Conservation (phyloP, 2,888 invertebrate species). For the Cephus rjabovi region DNA sequence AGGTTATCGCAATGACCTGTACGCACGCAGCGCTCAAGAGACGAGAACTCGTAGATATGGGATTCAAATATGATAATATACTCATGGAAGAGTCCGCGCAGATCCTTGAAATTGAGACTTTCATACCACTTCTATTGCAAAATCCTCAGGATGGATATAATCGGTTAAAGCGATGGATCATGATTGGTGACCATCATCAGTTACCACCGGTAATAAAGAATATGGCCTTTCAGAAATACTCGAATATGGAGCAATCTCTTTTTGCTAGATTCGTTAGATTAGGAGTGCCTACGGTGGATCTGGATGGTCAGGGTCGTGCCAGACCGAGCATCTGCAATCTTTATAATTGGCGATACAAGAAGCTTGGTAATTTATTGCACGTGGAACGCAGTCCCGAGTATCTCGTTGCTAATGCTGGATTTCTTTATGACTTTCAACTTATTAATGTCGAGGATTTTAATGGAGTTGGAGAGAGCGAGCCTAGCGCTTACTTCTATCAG, state of each 20-base stretch:
- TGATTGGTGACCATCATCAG: constrained; percentile 99
- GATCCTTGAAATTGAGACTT: constrained; percentile 99
- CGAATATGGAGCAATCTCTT: constrained; percentile 99
- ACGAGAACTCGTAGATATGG: constrained; percentile 94
- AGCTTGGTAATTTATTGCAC: constrained; percentile 93
- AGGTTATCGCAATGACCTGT: constrained; percentile 99
- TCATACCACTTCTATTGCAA: constrained; percentile 97
- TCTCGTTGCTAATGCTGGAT: constrained; percentile 90
- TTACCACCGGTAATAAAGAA: constrained; percentile 99
- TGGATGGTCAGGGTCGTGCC: constrained; percentile 98
- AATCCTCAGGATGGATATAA: constrained; percentile 97
- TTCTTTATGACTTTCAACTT: constrained; percentile 92
- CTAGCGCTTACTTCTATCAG: constrained; percentile 98
- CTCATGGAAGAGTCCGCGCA: constrained; percentile 99
- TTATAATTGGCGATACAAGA: constrained; percentile 97
- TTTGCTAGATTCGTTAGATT: constrained; percentile 96
- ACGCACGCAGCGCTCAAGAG: constrained; percentile 98
- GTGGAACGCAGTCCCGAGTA: constrained; percentile 88
- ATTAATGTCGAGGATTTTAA: constrained; percentile 97
- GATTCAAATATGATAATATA: constrained; percentile 98
- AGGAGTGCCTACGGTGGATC: constrained; percentile 96
- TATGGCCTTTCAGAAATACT: constrained; percentile 99
- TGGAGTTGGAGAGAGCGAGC: constrained; percentile 96
- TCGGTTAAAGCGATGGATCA: constrained; percentile 98
- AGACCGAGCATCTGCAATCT: constrained; percentile 91